Evolutionary conservation across 37 sponge, comb jelly and placozoan species (phyloP), one percentile per base, ranked within the genome.

Genomic region (Tethya wilhelma): DNA sequence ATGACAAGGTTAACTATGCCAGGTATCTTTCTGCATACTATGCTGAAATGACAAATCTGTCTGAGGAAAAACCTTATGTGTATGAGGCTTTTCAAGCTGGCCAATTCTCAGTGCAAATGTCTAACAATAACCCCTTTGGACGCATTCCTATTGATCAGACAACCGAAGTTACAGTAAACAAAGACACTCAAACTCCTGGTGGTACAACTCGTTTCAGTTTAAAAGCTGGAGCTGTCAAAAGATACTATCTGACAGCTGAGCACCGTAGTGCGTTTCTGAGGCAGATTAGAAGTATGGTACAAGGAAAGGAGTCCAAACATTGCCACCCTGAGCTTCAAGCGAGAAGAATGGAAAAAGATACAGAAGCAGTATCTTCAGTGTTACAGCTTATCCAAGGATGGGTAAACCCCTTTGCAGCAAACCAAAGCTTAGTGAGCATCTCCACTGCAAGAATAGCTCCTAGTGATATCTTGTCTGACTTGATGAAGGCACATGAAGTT

Each of bases 1-100:
- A 66, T 66, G 67, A 66, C 67, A 34, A 66, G 19, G 34, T 66
- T 4, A 66, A 66, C 37, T 33, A 66, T 34, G 67, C 67, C 67
- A 66, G 67, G 37, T 66, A 66, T 31, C 67, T 33, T 66, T 33
- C 67, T 32, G 67, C 67, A 66, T 66, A 66, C 67, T 66, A 66
- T 66, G 67, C 67, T 20, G 38, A 66, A 33, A 66, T 66, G 67
- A 66, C 37, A 66, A 66, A 66, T 69, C 23, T 69, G 22, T 14
- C 69, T 42, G 69, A 69, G n/a, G 42, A 41, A 43, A 41, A 69
- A 1, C 69, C 43, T 40, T 2, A 41, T 69, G 42, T 69, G 42
- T 40, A 69, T 69, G 69, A 69, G 69, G 69, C 69, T 40, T 69
- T 69, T 9, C 12, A 69, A 14, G 43, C 23, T 40, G 69, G n/a